phyloP scores from a whole-genome alignment of 2,888 invertebrate genomes.

The Oxyscelio sp. region DNA sequence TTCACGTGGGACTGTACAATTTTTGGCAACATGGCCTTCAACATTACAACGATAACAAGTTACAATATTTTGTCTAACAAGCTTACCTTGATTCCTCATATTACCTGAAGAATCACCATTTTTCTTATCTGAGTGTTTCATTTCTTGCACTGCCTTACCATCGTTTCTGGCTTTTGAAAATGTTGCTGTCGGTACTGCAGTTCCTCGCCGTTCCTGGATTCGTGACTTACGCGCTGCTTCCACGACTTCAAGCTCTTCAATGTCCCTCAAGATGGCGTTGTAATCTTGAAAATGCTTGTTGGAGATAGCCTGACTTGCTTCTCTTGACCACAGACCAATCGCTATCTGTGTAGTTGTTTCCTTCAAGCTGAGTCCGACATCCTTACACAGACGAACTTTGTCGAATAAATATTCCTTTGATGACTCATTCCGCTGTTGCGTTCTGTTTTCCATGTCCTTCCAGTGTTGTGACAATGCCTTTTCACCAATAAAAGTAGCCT shows the following conservation, averaged over 20 bases:
- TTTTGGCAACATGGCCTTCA: neutral
- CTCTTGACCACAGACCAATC: constrained; percentile 30
- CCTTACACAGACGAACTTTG: too few relatives aligned
- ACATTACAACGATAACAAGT: constrained; percentile 3
- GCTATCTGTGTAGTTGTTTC: constrained; percentile 54
- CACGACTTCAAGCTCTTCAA: neutral
- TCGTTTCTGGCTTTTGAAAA: neutral
- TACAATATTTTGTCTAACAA: neutral
- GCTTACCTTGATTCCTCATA: too few relatives aligned
- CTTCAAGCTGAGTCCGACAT: constrained; percentile 13
- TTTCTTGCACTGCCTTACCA: too few relatives aligned
- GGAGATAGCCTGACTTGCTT: constrained; percentile 19
- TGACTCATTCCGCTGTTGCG: constrained; percentile 36
- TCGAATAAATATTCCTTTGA: constrained; percentile 42
- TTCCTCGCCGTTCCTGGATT: neutral
- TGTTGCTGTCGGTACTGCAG: neutral
- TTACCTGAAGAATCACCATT: too few relatives aligned
- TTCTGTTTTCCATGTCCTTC: constrained; percentile 52
- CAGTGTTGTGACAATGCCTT: constrained; percentile 42
- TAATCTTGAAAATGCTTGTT: constrained; percentile 7
- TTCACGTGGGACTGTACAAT: neutral
- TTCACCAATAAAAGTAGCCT: constrained; percentile 23
- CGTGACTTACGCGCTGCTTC: constrained; percentile 2
- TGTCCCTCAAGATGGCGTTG: constrained; percentile 28
- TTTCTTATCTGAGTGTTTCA: too few relatives aligned